These are phyloP conservation scores for Corythornis leucogaster DNA, from an alignment of 2,797 vertebrate genomes.

Conservation along the genomic window DNA sequence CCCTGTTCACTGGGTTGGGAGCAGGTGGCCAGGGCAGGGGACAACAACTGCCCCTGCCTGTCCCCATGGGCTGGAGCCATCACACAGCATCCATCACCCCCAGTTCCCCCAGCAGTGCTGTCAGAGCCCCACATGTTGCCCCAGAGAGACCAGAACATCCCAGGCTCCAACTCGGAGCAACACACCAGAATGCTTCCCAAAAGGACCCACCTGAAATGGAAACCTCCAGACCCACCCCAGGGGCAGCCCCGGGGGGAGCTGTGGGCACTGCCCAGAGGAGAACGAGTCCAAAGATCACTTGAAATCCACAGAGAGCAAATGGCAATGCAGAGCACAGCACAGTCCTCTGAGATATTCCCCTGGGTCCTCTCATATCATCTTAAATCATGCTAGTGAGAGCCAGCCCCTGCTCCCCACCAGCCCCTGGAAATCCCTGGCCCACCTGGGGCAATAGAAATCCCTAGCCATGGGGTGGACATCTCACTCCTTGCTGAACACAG, in stretches of 20 bases:
- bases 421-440: background rate
- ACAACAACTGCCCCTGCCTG: no score
- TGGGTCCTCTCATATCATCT: no score
- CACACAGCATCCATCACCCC: background rate
- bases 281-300: background rate
- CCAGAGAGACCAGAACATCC: background rate
- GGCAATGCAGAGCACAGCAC: background rate
- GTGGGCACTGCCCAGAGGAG: background rate
- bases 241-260: background rate
- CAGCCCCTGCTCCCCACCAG: background rate
- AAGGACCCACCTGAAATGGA: background rate
- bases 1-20: background rate
- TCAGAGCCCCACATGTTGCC: background rate
- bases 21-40: background rate
- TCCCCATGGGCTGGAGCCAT: background rate
- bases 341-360: background rate
- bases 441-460: background rate
- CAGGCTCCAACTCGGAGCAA: background rate
- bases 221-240: background rate
- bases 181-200: background rate
- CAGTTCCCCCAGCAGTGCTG: background rate
- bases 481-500: background rate
- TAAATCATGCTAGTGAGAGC: fast-evolving
- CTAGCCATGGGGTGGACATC: fast-evolving
- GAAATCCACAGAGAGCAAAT: no score